phyloP scores from a whole-genome alignment of 1,140 invertebrate species.

The Venturia canescens region DNA sequence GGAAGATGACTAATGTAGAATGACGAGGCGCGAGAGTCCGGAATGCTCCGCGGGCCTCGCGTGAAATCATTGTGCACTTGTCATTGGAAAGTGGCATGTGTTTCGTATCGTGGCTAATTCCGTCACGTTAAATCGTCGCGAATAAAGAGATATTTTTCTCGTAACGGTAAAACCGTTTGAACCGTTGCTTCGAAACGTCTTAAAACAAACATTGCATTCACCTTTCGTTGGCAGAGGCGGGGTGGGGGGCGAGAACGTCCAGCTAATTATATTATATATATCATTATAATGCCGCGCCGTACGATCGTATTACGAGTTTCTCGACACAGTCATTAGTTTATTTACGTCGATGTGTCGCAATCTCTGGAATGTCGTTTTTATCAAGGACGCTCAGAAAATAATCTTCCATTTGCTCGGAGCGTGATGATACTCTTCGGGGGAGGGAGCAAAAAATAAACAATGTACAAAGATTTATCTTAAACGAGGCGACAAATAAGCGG shows the following conservation, averaged over 20 bases:
- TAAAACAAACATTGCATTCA: neutral
- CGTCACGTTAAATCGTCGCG: neutral
- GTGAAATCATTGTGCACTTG: slow-evolving; percentile 7
- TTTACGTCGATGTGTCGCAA: slow-evolving; percentile 51
- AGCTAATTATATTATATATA: no score
- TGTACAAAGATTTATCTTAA: neutral
- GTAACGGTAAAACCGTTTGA: neutral
- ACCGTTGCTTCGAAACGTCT: slow-evolving; percentile 25
- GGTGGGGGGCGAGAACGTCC: no score
- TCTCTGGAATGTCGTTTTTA: slow-evolving; percentile 72
- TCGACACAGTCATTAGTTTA: slow-evolving; percentile 29
- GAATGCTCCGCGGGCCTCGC: no score
- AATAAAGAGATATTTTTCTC: neutral
- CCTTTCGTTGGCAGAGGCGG: neutral
- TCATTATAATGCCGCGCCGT: no score
- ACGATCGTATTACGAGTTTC: slow-evolving; percentile 1
- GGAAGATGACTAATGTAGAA: slow-evolving; percentile 16
- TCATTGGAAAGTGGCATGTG: slow-evolving; percentile 38
- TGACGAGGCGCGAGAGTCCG: neutral
- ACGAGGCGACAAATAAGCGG: neutral
- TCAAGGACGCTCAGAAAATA: slow-evolving; percentile 71
- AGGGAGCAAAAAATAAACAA: slow-evolving; percentile 6
- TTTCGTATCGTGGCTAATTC: neutral
- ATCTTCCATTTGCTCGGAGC: slow-evolving; percentile 20
- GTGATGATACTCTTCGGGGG: no score